phyloP scores from a whole-genome alignment of 2,888 invertebrate species.

The Hybos culiciformis region DNA sequence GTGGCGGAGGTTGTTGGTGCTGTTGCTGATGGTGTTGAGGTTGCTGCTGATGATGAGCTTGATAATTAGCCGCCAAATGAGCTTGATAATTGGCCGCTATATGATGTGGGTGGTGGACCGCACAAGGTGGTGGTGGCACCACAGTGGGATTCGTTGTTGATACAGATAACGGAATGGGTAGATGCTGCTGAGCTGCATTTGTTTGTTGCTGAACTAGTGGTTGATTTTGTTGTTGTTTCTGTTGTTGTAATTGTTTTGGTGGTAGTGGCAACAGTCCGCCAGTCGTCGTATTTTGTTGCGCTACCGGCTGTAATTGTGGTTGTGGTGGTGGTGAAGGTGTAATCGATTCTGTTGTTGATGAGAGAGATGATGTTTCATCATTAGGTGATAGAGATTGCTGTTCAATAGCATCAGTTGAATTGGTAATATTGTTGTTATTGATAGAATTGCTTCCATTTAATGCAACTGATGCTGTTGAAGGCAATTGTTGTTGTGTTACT shows the following conservation, averaged over 20 bases:
- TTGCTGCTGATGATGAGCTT: neutral
- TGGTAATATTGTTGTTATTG: no score
- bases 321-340: constrained; percentile 3
- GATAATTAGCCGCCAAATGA: neutral
- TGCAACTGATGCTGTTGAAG: no score
- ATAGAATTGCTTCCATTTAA: no score
- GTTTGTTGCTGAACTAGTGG: neutral
- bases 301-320: neutral
- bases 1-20: constrained; percentile 15
- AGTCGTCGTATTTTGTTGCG: constrained; percentile 1
- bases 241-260: constrained; percentile 10
- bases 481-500: no score
- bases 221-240: neutral
- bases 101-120: constrained; percentile 25
- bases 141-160: neutral
- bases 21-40: constrained; percentile 15
- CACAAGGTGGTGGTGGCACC: constrained; percentile 23
- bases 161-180: constrained; percentile 14
- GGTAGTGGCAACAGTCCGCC: constrained; percentile 7
- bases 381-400: no score
- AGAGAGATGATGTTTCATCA: neutral
- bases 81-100: constrained; percentile 31
- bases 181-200: constrained; percentile 13
- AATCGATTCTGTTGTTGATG: neutral
- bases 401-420: no score